Conservation (phyloP, 1,140 invertebrate species). For the Calliphora vicina region DNA sequence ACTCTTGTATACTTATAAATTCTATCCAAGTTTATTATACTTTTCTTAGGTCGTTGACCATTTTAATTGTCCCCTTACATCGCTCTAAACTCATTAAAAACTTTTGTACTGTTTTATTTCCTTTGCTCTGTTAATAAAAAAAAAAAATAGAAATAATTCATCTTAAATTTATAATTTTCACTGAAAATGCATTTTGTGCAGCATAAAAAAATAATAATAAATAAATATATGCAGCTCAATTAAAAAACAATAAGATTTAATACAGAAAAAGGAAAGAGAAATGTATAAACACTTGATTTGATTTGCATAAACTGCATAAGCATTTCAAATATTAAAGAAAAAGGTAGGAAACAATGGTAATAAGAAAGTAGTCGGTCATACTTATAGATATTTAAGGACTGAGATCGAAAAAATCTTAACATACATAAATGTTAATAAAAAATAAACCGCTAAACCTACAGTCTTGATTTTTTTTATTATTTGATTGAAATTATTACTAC, state of each 20-base stretch:
- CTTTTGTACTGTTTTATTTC: not conserved
- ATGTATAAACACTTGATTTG: slow-evolving; percentile 1
- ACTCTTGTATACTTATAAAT: too few species aligned
- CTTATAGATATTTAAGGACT: not conserved
- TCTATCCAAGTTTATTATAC: too few species aligned
- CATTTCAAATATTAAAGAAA: not conserved
- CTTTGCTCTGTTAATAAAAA: not conserved
- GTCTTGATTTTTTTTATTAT: too few species aligned
- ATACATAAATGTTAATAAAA: too few species aligned
- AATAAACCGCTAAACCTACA: too few species aligned
- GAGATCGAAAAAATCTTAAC: too few species aligned
- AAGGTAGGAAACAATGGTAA: not conserved
- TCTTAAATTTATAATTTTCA: not conserved
- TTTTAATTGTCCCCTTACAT: not conserved
- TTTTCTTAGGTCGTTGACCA: not conserved
- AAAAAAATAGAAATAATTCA: not conserved
- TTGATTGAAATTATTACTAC: too few species aligned
- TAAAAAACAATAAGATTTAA: slow-evolving; percentile 7
- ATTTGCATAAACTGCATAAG: not conserved
- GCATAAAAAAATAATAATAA: not conserved
- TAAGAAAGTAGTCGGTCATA: too few species aligned
- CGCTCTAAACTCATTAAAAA: not conserved
- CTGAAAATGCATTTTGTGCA: not conserved
- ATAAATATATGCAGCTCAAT: not conserved
- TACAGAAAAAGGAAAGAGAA: not conserved